Evolutionary conservation across 2,888 invertebrate genomes (phyloP).

Genomic region (Microchrysa polita): DNA sequence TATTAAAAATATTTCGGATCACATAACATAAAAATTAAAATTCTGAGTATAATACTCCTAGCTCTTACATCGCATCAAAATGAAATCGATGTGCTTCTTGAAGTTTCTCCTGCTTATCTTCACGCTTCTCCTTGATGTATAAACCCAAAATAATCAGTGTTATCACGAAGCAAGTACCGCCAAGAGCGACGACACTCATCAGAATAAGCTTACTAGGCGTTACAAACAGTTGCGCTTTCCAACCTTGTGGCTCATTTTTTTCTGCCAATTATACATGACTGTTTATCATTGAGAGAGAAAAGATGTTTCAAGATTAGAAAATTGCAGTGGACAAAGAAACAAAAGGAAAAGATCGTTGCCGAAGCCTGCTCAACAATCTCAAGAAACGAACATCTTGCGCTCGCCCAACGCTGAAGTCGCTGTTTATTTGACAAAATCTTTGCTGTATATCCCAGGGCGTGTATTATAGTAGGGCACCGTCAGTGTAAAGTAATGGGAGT

Average conservation of each 20-base stretch:
- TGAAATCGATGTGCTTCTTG: conserved; percentile 86
- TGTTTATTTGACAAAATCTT: too few relatives aligned
- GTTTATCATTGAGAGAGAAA: too few relatives aligned
- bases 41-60: conserved; percentile 11
- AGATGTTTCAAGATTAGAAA: too few relatives aligned
- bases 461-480: too few relatives aligned
- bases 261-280: too few relatives aligned
- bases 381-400: too few relatives aligned
- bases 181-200: conserved; percentile 88
- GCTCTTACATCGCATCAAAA: conserved; percentile 82
- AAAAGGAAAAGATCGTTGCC: too few relatives aligned
- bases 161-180: conserved; percentile 86
- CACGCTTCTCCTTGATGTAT: conserved; percentile 89
- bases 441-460: too few relatives aligned
- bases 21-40: conserved; percentile 19
- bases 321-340: too few relatives aligned
- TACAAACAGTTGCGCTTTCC: conserved; percentile 93
- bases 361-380: too few relatives aligned
- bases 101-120: conserved; percentile 80
- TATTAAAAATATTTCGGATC: conserved; percentile 36
- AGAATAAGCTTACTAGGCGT: conserved; percentile 93
- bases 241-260: conserved; percentile 78
- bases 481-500: too few relatives aligned
- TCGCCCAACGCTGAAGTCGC: too few relatives aligned
- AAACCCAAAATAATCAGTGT: conserved; percentile 84